Evolutionary conservation across 1,140 invertebrate species (phyloP).

Genomic region (Drosophila bocqueti): DNA sequence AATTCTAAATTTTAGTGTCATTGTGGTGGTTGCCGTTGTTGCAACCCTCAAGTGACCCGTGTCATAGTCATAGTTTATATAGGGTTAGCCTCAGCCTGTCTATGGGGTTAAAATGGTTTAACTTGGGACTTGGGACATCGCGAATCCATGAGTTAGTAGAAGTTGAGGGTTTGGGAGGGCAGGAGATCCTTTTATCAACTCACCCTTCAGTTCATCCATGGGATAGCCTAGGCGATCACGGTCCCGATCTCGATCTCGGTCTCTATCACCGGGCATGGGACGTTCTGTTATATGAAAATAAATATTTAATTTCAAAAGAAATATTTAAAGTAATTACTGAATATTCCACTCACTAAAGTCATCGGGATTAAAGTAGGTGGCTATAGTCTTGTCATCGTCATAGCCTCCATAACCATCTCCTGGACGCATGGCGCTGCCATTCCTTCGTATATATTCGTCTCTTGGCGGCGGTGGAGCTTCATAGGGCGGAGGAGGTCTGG

Average conservation of each 20-base stretch:
- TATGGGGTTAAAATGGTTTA: constrained; percentile 17
- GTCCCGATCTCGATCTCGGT: constrained; percentile 48
- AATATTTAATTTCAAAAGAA: background rate
- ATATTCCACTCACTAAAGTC: constrained; percentile 67
- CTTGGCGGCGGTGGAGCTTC: constrained; percentile 43
- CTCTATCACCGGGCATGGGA: constrained; percentile 60
- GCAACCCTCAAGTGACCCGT: constrained; percentile 47
- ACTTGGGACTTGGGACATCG: constrained; percentile 5
- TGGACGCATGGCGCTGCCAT: constrained; percentile 67
- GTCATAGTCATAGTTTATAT: constrained; percentile 45
- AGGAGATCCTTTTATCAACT: constrained; percentile 14
- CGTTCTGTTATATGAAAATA: constrained; percentile 36
- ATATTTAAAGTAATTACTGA: no score
- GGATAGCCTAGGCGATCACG: constrained; percentile 64
- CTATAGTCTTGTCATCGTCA: constrained; percentile 81
- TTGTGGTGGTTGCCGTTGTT: constrained; percentile 30
- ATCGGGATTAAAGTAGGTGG: constrained; percentile 83
- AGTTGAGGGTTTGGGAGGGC: constrained; percentile 9
- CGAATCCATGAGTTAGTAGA: constrained; percentile 66
- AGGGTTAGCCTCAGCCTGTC: background rate
- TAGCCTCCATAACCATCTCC: constrained; percentile 60
- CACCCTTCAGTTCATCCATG: constrained; percentile 72
- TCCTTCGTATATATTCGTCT: constrained; percentile 73
- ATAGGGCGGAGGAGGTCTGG: constrained; percentile 48
- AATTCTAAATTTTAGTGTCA: constrained; percentile 66